Evolutionary conservation across 92 coral and sea anemone genomes (phyloP).

Genomic region (Porites lobata): DNA sequence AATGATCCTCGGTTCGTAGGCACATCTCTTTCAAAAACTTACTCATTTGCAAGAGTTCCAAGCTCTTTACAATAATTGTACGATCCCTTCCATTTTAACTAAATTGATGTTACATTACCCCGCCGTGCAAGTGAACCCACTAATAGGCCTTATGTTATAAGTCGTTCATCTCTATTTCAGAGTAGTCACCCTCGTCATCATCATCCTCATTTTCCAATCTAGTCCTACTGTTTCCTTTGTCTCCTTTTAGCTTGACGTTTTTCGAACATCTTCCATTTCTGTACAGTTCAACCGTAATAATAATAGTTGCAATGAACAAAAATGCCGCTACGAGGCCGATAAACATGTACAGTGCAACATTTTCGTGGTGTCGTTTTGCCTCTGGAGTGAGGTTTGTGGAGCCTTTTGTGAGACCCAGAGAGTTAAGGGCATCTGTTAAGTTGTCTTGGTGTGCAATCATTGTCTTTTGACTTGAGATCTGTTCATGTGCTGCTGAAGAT

Average conservation of each 20-base stretch:
- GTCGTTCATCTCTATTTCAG: slow-evolving; percentile 81
- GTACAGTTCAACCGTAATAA: slow-evolving; percentile 92
- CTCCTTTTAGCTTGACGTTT: slow-evolving; percentile 69
- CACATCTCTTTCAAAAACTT: no score
- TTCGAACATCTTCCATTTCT: slow-evolving; percentile 87
- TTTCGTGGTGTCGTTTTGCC: slow-evolving; percentile 90
- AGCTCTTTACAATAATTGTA: not conserved
- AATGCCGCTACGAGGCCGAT: slow-evolving; percentile 97
- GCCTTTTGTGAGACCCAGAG: slow-evolving; percentile 72
- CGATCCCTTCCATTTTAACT: no score
- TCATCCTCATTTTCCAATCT: slow-evolving; percentile 60
- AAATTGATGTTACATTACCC: no score
- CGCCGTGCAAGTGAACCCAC: not conserved
- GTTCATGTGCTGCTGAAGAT: slow-evolving; percentile 29
- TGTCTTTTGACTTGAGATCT: slow-evolving; percentile 43
- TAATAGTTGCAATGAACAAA: slow-evolving; percentile 87
- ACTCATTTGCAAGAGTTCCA: not conserved
- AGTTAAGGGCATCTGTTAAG: slow-evolving; percentile 75
- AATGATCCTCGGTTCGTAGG: no score
- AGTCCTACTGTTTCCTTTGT: slow-evolving; percentile 50
- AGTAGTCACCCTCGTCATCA: slow-evolving; percentile 52
- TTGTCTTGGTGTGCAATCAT: slow-evolving; percentile 58
- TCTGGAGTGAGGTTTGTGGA: slow-evolving; percentile 77
- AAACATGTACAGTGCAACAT: slow-evolving; percentile 97
- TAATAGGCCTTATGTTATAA: not conserved